Evolutionary conservation across 2,113 vertebrate genomes (phyloP), one percentile per base, ranked within the genome.

Genomic region (Myotis brandtii): DNA sequence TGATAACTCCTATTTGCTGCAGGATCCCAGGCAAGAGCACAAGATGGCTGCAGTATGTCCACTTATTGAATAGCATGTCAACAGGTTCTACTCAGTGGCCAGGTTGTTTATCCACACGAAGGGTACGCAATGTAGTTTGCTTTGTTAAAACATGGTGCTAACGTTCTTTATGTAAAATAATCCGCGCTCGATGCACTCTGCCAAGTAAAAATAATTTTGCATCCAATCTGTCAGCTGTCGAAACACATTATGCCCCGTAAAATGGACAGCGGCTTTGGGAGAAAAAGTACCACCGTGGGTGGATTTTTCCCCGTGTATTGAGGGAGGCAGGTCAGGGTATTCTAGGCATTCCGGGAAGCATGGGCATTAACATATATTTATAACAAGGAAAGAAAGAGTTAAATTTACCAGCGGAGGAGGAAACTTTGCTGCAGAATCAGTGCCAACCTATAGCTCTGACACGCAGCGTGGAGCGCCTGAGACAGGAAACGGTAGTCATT

Each of bases 401-500:
- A 75, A 62, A 79, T 98, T 97, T 97, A 97, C 56, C 81, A 85
- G 94, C 82, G 93, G 91, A 95, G 95, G 70, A 87, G 92, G 83
- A 97, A 96, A 96, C 95, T 95, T 96, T 96, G 85, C 93, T 96
- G 82, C 93, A 86, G 95, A 97, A 97, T 98, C 96, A 96, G 97
- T 98, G 96, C 96, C 89, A 86, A 97, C 97, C 90, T 98, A 95
- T 98, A 97, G 94, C 94, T 98, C 97, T 98, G 93, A 97, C 98
- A 97, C 97, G 95, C 97, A 98, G 97, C 89, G 37, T 96, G 95
- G 96, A 98, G 98, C 98, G 97, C 96, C 88, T 98, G 96, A 98
- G 98, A 98, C 98, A 98, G 97, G 67, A 98, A 98, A 98, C 98
- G 98, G 98, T 97, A 97, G 88, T 98, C 97, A 97, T 98, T 98